These are phyloP conservation scores for Seriola aureovittata DNA, from an alignment of 2,113 vertebrate species.

Conservation along the genomic window DNA sequence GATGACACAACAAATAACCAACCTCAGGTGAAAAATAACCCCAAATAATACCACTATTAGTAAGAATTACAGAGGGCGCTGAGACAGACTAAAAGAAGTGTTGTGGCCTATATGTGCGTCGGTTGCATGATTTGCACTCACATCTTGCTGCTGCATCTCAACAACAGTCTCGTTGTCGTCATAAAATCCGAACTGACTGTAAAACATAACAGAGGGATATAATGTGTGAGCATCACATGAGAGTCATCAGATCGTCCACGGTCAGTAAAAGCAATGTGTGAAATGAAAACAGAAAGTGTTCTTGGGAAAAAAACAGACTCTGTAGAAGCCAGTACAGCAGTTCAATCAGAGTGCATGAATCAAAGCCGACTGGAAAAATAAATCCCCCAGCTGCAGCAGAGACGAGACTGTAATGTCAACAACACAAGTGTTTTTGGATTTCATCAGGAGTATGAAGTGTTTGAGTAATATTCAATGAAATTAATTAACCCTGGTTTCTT, in stretches of 20 bases:
- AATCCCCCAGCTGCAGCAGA: too few species aligned
- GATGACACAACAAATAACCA: too few species aligned
- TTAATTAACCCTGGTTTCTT: too few species aligned
- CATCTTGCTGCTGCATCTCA: slow-evolving; percentile 89
- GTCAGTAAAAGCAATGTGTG: neutral
- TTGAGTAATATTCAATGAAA: too few species aligned
- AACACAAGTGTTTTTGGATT: too few species aligned
- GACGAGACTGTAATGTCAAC: too few species aligned
- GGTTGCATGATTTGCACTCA: slow-evolving; percentile 73
- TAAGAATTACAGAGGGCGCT: neutral
- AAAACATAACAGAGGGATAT: slow-evolving; percentile 24
- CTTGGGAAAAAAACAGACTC: neutral
- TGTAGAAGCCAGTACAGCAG: neutral
- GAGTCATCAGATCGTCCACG: slow-evolving; percentile 42
- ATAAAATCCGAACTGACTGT: slow-evolving; percentile 93
- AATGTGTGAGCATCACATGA: slow-evolving; percentile 47
- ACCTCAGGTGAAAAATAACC: neutral
- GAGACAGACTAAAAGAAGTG: neutral
- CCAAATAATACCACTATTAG: neutral
- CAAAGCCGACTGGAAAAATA: too few species aligned
- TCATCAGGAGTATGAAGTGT: too few species aligned
- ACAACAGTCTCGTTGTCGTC: slow-evolving; percentile 90
- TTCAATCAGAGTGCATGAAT: too few species aligned
- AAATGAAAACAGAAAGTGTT: neutral
- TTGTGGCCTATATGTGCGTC: neutral